Conservation (phyloP, 2,797 vertebrate species). For the Aeoliscus strigatus region DNA sequence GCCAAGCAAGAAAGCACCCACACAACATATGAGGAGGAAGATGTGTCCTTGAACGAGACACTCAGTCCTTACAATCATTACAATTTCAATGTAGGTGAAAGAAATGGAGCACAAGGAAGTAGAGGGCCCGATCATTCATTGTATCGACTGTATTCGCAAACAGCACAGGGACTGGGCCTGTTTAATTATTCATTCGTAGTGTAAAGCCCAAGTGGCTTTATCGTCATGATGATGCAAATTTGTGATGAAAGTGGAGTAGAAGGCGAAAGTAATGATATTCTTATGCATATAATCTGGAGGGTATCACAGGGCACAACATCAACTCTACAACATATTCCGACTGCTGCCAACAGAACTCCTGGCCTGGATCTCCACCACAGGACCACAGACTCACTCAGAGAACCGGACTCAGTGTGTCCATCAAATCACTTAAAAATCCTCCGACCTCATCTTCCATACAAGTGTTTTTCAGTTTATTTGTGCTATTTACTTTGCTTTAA, state of each 20-base stretch:
- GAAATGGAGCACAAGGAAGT: no score
- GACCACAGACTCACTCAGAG: conserved; percentile 12
- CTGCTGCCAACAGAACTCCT: conserved; percentile 10
- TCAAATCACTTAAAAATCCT: conserved; percentile 7
- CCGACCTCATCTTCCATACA: conserved; percentile 4
- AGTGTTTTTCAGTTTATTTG: neutral
- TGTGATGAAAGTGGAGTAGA: conserved; percentile 23
- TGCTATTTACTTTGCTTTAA: no score
- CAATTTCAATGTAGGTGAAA: no score
- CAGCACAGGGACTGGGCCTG: conserved; percentile 8
- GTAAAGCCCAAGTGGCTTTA: conserved; percentile 18
- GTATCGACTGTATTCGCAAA: conserved; percentile 5
- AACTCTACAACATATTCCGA: conserved; percentile 14
- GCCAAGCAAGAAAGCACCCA: conserved; percentile 9
- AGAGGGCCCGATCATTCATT: no score
- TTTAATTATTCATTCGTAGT: conserved; percentile 17
- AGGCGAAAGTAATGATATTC: conserved; percentile 19
- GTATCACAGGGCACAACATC: conserved; percentile 9
- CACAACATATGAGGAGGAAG: conserved; percentile 7
- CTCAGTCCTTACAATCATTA: conserved; percentile 26
- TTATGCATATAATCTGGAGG: conserved; percentile 27
- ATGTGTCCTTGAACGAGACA: conserved; percentile 50
- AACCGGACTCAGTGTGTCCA: conserved; percentile 6
- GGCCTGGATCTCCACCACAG: conserved; percentile 18
- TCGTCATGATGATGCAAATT: conserved; percentile 14